Base-by-base conservation (phyloP, 2,888 invertebrate species). In the Eudemis profundana region DNA sequence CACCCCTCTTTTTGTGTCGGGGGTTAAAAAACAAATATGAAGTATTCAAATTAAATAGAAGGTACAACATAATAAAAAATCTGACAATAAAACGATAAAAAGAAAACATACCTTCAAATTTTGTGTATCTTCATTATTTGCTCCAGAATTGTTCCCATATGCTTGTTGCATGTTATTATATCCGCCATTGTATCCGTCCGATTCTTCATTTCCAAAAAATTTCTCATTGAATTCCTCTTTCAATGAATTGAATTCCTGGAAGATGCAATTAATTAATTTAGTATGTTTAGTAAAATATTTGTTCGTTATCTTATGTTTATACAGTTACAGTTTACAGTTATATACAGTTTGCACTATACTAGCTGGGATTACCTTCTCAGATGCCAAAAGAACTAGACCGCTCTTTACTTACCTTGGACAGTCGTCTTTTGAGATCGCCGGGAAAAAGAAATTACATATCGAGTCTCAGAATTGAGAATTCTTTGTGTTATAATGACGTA, bases 201-300 rank as follows among this genome's bases (percentile, higher is more conserved):
- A 82, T 42, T 69, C 75, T 3, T 90, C 86, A 69, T 71, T 75
- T 4, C 89, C 89, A 68, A 76, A 74, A 71, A 91, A 92, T 70
- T 89, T 91, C 63, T 92, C 91, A 78, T 83, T 76, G 68, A 90
- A 90, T 75, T 91, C 92, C 70, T 92, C 91, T 73, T 89, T 91
- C 70, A 92, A 68, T 12, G 82, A 68, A 76, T 79, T 82, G 75
- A 90, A 90, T 71, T 91, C 92, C 92, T 92, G 78, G 49, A 91
- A 90, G 63, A 61, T n/a, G 53, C 56, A 64, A 61, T 61, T 63
- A 19, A 38, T 56, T 29, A 44, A 59, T 59, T 61, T 60, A 54
- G 21, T 56, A 42, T 4, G 1, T 5, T 27, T 23, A 40, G 8
- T n/a, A 21, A n/a, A n/a, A n/a, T n/a, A n/a, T n/a, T n/a, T n/a